Conservation (phyloP, 1,140 invertebrate species). For the Odontomachus brunneus region DNA sequence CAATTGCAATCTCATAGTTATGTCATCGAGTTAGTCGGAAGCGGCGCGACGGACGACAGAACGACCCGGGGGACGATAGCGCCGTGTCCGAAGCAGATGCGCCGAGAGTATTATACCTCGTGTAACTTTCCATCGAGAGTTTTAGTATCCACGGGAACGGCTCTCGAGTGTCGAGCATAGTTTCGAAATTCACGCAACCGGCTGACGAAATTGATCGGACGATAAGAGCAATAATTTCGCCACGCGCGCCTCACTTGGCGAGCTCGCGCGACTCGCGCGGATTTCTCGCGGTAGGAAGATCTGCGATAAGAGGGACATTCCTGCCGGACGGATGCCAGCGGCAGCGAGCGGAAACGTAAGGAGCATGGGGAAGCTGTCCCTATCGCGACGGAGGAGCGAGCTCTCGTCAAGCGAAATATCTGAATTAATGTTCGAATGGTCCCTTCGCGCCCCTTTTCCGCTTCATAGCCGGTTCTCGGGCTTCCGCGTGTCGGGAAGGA, state of each 20-base stretch:
- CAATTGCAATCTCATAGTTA: constrained; percentile 61
- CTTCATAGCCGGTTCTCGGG: constrained; percentile 63
- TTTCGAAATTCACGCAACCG: neutral
- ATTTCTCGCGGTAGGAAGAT: neutral
- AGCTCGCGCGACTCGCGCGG: neutral
- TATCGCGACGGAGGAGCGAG: constrained; percentile 9
- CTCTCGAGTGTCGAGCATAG: neutral
- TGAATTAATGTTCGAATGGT: constrained; percentile 71
- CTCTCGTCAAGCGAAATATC: constrained; percentile 63
- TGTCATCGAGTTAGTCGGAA: constrained; percentile 27
- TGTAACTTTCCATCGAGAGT: neutral
- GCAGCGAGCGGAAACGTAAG: too few relatives aligned
- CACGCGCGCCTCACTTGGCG: neutral
- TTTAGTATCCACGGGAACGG: neutral
- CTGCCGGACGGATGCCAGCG: too few relatives aligned
- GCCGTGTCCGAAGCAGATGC: neutral
- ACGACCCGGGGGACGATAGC: constrained; percentile 1
- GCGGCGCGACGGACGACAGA: neutral
- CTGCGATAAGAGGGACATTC: neutral
- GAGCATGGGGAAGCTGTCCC: constrained; percentile 17
- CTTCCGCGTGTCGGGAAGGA: constrained; percentile 62
- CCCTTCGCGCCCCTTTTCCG: constrained; percentile 47
- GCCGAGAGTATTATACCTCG: neutral
- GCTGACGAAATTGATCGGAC: neutral
- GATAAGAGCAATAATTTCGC: neutral